phyloP scores from a whole-genome alignment of 2,888 invertebrate genomes.

The Lumbricus terrestris region DNA sequence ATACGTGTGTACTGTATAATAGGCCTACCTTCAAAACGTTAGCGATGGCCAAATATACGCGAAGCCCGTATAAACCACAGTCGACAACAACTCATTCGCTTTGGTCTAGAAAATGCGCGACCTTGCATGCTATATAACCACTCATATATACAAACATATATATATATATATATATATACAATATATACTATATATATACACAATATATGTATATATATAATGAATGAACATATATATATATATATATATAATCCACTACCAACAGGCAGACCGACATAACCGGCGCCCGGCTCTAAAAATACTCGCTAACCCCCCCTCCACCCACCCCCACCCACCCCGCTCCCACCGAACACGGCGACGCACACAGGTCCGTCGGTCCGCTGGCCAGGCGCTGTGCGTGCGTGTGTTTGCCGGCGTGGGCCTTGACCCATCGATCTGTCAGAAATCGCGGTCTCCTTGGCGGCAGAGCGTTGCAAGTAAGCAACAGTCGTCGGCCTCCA shows the following conservation, averaged over 20 bases:
- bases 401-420: neutral
- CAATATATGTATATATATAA: no score
- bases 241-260: no score
- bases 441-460: neutral
- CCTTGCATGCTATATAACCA: constrained; percentile 3
- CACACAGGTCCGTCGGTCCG: neutral
- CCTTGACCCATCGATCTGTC: neutral
- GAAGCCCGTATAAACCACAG: neutral
- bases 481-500: neutral
- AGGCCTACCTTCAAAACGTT: neutral
- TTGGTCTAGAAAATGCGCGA: neutral
- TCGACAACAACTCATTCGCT: neutral
- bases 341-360: neutral
- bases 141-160: neutral
- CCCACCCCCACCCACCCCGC: no score
- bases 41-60: neutral
- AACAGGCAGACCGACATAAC: neutral
- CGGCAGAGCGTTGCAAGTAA: neutral
- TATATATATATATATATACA: no score
- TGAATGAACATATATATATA: no score
- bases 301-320: neutral
- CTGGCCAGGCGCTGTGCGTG: neutral
- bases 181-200: no score
- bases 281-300: neutral
- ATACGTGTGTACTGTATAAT: no score